A percentile compares a stretch with the other conserved stretches of the same genome.
These are phyloP conservation scores for Hippopotamus amphibius DNA, from an alignment of 2,113 vertebrate genomes.

Conservation along the genomic window DNA sequence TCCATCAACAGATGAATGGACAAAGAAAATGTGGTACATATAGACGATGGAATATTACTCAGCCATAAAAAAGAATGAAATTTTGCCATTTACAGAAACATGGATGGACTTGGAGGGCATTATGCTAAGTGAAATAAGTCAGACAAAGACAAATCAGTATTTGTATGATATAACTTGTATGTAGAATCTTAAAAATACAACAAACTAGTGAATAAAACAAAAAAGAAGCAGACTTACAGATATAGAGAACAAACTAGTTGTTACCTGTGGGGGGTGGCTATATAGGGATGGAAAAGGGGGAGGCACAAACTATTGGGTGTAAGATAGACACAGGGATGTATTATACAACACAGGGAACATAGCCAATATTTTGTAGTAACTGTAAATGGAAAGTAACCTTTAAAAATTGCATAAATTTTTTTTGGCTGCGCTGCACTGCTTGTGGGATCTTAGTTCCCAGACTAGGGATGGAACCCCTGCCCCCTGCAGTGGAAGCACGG, in stretches of 20 bases:
- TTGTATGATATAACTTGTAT: neutral
- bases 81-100: neutral
- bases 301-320: neutral
- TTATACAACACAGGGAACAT: neutral
- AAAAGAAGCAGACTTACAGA: neutral
- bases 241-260: neutral
- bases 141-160: neutral
- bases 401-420: neutral
- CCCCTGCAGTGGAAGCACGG: too few relatives aligned
- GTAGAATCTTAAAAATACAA: neutral
- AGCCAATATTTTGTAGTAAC: neutral
- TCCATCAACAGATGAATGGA: neutral
- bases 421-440: too few relatives aligned
- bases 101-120: neutral
- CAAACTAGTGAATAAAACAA: neutral
- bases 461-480: too few relatives aligned
- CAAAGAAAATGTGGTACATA: neutral
- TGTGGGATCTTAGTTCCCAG: too few relatives aligned
- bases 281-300: neutral
- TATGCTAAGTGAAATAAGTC: neutral
- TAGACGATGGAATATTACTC: neutral
- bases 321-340: neutral
- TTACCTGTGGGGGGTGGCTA: neutral
- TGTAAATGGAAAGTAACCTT: neutral
- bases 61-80: neutral